Conservation (phyloP, 64 coral and sea anemone genomes). For the Trachythela sp. region DNA sequence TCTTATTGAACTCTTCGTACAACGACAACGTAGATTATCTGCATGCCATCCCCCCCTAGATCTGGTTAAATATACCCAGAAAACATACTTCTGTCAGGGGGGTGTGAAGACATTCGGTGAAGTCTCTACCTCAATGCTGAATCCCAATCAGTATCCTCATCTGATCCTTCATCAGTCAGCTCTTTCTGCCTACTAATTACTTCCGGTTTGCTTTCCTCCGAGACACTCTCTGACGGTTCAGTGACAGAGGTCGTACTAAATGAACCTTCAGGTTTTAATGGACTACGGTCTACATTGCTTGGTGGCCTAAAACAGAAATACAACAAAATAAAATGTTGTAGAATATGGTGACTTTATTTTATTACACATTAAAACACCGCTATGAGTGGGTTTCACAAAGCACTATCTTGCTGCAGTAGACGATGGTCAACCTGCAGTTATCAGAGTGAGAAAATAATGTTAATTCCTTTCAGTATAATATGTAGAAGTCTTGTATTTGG, state of each 20-base stretch:
- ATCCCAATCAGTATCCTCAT: slow-evolving; percentile 29
- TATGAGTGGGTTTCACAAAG: no score
- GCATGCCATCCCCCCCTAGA: no score
- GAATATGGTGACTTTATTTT: background rate
- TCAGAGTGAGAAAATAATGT: no score
- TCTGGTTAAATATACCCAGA: background rate
- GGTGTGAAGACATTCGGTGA: background rate
- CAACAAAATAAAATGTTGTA: background rate
- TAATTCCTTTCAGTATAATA: no score
- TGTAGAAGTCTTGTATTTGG: no score
- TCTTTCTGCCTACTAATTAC: background rate
- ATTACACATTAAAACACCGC: background rate
- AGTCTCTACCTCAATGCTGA: background rate
- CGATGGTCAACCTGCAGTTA: no score
- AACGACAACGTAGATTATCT: no score
- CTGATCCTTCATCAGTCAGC: slow-evolving; percentile 8
- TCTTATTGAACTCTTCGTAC: no score
- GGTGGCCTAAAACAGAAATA: background rate
- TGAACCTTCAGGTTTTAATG: background rate
- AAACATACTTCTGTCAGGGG: no score
- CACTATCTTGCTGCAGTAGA: no score
- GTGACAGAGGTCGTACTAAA: background rate
- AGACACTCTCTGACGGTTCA: background rate
- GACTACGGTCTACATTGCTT: background rate
- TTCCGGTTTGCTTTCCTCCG: background rate